These are phyloP conservation scores for Tokudaia muenninki DNA, from an alignment of 2,797 vertebrate species.

Conservation along the genomic window DNA sequence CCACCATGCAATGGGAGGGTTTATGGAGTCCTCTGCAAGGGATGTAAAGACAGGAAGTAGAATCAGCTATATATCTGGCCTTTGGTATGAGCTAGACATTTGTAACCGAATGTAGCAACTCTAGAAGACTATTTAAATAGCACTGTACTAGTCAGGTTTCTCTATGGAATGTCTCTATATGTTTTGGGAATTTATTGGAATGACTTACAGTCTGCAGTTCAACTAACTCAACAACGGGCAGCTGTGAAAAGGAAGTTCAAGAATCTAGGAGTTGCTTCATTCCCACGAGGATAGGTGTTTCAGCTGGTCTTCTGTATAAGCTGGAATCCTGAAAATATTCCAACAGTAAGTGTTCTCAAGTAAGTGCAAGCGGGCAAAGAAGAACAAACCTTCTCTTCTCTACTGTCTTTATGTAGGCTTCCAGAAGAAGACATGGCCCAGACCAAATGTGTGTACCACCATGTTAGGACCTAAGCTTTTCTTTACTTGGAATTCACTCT, in stretches of 20 bases:
- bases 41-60: not conserved
- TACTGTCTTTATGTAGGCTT: not conserved
- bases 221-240: not conserved
- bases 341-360: not conserved
- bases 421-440: not conserved
- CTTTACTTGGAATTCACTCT: not conserved
- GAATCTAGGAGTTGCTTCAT: not conserved
- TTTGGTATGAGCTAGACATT: constrained; percentile 4
- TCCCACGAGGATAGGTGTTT: not conserved
- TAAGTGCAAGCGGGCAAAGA: not conserved
- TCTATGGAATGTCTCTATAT: not conserved
- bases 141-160: not conserved
- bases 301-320: not conserved
- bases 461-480: not conserved
- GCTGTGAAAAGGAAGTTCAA: not conserved
- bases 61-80: not conserved
- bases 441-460: not conserved
- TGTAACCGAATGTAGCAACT: not conserved
- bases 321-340: not conserved
- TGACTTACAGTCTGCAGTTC: not conserved
- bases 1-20: not conserved
- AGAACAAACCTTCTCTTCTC: not conserved
- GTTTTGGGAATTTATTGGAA: not conserved
- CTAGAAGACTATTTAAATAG: constrained; percentile 48
- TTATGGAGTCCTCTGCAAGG: not conserved